Percentiles rank a stretch among this genome's conserved stretches.
Conservation (phyloP, 2,797 vertebrate genomes). For the Aselliscus stoliczkanus region DNA sequence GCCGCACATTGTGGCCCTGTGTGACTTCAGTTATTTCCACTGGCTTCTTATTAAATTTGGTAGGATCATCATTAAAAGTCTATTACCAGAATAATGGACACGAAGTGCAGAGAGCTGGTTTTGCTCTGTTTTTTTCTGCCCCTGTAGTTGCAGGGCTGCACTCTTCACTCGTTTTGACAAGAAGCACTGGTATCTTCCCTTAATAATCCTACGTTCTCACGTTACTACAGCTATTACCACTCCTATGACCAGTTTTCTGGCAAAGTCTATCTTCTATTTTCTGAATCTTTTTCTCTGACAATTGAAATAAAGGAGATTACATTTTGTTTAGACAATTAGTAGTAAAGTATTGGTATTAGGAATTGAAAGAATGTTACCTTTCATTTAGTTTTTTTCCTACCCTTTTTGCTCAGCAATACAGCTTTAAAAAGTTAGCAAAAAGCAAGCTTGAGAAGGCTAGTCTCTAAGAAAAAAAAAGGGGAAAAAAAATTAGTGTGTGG, state of each 20-base stretch:
- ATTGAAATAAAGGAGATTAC: not conserved
- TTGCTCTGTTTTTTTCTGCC: not conserved
- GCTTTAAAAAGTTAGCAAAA: not conserved
- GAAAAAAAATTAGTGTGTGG: not conserved
- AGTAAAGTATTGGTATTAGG: not conserved
- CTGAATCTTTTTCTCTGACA: not conserved
- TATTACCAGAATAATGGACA: not conserved
- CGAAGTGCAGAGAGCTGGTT: not conserved
- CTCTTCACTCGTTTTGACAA: not conserved
- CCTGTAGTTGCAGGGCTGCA: not conserved
- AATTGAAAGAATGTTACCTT: not conserved
- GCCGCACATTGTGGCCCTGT: not conserved
- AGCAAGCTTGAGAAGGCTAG: not conserved
- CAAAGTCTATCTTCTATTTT: not conserved
- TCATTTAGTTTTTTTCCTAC: not conserved
- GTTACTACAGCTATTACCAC: not conserved
- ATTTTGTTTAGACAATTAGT: not conserved
- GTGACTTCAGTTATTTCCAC: not conserved
- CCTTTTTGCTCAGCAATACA: conserved; percentile 15
- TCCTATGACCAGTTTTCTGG: not conserved
- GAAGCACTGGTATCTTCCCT: not conserved
- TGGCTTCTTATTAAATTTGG: not conserved
- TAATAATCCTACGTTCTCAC: not conserved
- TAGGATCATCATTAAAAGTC: not conserved
- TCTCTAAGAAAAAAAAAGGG: not conserved